Percentiles rank a stretch among this genome's conserved stretches.
Evolutionary conservation across 2,797 vertebrate species (phyloP).

Genomic region (Cheirogaleus major): DNA sequence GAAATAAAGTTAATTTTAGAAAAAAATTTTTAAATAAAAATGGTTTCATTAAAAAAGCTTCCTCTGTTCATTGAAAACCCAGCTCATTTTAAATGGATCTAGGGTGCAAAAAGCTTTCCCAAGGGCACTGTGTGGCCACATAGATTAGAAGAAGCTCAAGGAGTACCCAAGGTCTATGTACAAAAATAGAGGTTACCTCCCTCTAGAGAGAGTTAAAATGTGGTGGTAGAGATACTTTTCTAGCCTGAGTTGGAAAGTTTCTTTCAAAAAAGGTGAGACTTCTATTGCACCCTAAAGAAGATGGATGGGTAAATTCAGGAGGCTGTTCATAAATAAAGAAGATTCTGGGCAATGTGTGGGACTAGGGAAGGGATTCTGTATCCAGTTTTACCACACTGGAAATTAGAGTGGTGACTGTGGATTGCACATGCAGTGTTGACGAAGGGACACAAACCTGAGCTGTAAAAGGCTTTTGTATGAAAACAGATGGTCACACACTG

Average conservation of each 20-base stretch:
- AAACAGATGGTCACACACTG: not conserved
- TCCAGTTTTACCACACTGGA: not conserved
- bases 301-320: not conserved
- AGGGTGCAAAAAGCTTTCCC: not conserved
- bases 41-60: not conserved
- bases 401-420: not conserved
- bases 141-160: not conserved
- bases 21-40: constrained; percentile 60
- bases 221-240: too few relatives aligned
- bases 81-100: not conserved
- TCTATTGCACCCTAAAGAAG: not conserved
- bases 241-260: too few relatives aligned
- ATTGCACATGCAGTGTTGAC: not conserved
- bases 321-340: not conserved
- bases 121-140: not conserved
- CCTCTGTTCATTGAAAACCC: not conserved
- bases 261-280: not conserved
- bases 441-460: not conserved
- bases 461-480: not conserved
- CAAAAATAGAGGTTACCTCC: not conserved
- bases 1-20: constrained; percentile 18
- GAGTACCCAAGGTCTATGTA: not conserved
- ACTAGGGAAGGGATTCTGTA: not conserved
- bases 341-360: not conserved
- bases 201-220: not conserved